Conservation (phyloP, 2,113 vertebrate genomes). For the Spermophilus dauricus region DNA sequence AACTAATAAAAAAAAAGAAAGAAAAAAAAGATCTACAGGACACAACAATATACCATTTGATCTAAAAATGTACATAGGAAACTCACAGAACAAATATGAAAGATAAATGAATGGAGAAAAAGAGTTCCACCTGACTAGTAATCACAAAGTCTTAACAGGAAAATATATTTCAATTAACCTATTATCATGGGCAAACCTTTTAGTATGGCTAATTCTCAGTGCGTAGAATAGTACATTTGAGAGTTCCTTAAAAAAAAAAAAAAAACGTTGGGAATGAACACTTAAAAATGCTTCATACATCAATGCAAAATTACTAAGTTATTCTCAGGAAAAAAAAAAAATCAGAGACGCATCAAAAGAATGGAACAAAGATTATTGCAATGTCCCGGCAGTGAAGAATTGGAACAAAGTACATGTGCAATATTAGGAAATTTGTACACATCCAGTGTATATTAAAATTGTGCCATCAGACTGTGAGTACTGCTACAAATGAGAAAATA, state of each 20-base stretch:
- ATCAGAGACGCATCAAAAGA: background rate
- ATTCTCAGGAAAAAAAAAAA: slow-evolving; percentile 36
- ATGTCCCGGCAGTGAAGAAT: background rate
- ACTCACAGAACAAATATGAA: background rate
- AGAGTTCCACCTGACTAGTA: background rate
- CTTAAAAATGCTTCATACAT: background rate
- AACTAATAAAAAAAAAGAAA: no score
- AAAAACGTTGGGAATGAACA: background rate
- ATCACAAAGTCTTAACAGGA: background rate
- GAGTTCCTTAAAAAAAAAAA: background rate
- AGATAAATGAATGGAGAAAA: background rate
- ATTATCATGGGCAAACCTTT: background rate
- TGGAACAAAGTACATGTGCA: background rate
- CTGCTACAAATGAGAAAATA: background rate
- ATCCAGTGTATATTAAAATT: background rate
- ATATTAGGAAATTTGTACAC: background rate
- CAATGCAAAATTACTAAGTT: background rate
- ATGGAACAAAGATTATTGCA: background rate
- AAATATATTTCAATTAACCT: slow-evolving; percentile 9
- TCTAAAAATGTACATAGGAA: background rate
- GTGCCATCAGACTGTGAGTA: background rate
- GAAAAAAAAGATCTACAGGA: background rate
- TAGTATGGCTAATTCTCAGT: background rate
- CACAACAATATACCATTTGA: background rate
- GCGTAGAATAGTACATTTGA: background rate